A percentile compares a stretch with the other conserved stretches of the same genome.
Evolutionary conservation across 1,140 invertebrate species (phyloP).

Genomic region (Ctenoplectra terminalis): DNA sequence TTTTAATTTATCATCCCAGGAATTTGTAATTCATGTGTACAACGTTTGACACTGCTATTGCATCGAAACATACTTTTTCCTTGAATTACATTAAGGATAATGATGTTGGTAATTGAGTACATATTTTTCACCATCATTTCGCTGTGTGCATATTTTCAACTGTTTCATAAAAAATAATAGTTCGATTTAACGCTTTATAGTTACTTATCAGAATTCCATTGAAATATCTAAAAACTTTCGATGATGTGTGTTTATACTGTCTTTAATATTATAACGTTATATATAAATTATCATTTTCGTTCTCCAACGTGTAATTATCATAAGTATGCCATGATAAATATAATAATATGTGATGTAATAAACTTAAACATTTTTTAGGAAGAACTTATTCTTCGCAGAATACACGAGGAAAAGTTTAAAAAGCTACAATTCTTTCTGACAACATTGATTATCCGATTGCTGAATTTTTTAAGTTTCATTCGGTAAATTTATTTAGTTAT

Average conservation of each 20-base stretch:
- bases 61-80: slow-evolving; percentile 26
- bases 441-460: neutral
- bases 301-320: slow-evolving; percentile 9
- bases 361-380: neutral
- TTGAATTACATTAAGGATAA: slow-evolving; percentile 28
- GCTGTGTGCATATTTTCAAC: neutral
- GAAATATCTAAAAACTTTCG: neutral
- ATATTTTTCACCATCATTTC: slow-evolving; percentile 5
- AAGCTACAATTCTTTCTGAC: neutral
- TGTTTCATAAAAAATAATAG: neutral
- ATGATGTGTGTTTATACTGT: slow-evolving; percentile 9
- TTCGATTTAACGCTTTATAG: neutral
- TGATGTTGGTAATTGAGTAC: slow-evolving; percentile 7
- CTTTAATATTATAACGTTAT: neutral
- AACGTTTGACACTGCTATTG: slow-evolving; percentile 37
- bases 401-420: neutral
- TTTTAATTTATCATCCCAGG: slow-evolving; percentile 41
- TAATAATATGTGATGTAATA: slow-evolving; percentile 20
- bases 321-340: slow-evolving; percentile 26
- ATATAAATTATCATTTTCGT: slow-evolving; percentile 3
- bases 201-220: slow-evolving; percentile 15
- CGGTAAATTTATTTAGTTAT: slow-evolving; percentile 15
- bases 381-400: neutral
- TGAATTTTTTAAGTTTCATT: neutral
- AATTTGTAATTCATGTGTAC: slow-evolving; percentile 45